Percentiles rank a stretch among this genome's conserved stretches.
Conservation (phyloP, 2,888 invertebrate species). For the Rhopalosiphum nymphaeae region DNA sequence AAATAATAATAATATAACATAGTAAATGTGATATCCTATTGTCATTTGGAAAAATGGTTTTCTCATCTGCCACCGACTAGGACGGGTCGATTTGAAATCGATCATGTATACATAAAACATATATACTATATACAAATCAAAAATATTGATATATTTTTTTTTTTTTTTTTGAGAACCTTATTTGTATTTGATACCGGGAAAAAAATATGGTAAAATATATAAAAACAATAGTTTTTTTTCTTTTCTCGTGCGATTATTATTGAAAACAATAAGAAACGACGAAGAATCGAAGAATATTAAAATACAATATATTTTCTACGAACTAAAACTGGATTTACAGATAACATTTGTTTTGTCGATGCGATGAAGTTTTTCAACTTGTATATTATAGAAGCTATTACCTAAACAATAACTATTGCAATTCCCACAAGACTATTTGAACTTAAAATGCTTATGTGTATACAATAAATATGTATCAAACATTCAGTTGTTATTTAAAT, state of each 20-base stretch:
- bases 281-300: conserved; percentile 24
- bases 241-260: conserved; percentile 10
- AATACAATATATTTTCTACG: conserved; percentile 20
- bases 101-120: not conserved
- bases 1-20: conserved; percentile 26
- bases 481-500: not conserved
- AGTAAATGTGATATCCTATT: not conserved
- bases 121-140: not conserved
- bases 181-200: not conserved
- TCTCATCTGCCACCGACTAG: not conserved
- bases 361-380: not conserved
- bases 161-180: not conserved
- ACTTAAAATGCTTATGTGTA: not conserved
- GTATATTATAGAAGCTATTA: not conserved
- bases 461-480: not conserved
- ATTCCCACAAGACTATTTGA: conserved; percentile 18
- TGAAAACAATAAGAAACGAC: conserved; percentile 32
- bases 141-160: conserved; percentile 2
- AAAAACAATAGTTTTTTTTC: not conserved
- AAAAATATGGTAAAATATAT: not conserved
- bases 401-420: not conserved
- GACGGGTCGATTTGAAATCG: not conserved
- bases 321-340: conserved; percentile 23
- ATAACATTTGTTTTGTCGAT: conserved; percentile 43
- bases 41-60: not conserved